Evolutionary conservation across 2,113 vertebrate species (phyloP).

Genomic region (Gasterosteus nipponicus): DNA sequence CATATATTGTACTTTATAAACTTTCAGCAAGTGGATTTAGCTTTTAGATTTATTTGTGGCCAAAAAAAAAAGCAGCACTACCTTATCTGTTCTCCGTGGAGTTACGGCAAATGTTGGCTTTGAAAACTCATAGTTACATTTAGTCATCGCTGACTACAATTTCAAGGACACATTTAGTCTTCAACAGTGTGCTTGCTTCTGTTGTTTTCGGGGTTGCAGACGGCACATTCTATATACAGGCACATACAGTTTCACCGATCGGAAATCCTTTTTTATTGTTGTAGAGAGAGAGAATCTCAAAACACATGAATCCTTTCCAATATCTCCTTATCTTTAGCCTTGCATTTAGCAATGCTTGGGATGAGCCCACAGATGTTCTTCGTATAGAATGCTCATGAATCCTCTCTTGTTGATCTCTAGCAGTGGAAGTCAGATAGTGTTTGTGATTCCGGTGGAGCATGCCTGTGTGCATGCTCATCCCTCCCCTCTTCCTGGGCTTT

Average conservation of each 20-base stretch:
- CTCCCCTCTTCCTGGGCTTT: constrained; percentile 75
- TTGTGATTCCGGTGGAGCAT: constrained; percentile 45
- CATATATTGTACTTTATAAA: background rate
- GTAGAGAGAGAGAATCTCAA: constrained; percentile 27
- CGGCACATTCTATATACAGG: constrained; percentile 19
- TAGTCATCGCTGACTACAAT: background rate
- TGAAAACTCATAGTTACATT: background rate
- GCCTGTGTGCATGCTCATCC: constrained; percentile 62
- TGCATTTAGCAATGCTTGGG: background rate
- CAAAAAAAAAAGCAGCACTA: too few relatives aligned
- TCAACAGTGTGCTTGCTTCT: constrained; percentile 9
- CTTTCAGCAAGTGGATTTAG: background rate
- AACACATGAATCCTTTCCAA: constrained; percentile 37
- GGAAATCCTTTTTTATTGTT: constrained; percentile 30
- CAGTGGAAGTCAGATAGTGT: constrained; percentile 30
- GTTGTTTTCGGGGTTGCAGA: constrained; percentile 11
- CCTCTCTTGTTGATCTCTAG: constrained; percentile 33
- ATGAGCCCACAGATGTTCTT: constrained; percentile 44
- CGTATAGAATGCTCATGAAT: constrained; percentile 48
- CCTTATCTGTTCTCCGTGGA: background rate
- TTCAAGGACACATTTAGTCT: background rate
- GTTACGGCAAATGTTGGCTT: background rate
- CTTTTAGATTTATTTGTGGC: background rate
- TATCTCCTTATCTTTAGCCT: constrained; percentile 24
- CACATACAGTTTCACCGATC: constrained; percentile 31